phyloP scores from a whole-genome alignment of 2,888 invertebrate genomes.

The Calliphora vomitoria region DNA sequence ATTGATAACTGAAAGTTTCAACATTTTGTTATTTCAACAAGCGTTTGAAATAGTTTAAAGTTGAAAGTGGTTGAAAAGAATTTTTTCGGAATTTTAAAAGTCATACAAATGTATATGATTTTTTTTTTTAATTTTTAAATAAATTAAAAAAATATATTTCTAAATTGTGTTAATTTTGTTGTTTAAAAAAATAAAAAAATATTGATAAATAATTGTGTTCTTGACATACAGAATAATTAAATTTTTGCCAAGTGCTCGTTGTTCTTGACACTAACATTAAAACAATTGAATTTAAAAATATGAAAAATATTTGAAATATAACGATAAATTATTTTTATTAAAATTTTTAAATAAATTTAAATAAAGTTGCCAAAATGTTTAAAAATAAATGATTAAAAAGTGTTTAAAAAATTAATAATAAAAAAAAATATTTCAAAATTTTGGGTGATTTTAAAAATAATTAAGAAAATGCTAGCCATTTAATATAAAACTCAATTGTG shows the following conservation, averaged over 20 bases:
- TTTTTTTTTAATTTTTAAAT: background rate
- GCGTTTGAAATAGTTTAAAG: background rate
- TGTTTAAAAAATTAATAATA: background rate
- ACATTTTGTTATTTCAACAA: slow-evolving; percentile 17
- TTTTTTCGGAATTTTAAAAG: no score
- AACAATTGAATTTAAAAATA: slow-evolving; percentile 1
- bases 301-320: background rate
- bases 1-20: slow-evolving; percentile 1
- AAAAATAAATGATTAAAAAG: slow-evolving; percentile 6
- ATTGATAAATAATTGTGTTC: slow-evolving; percentile 56
- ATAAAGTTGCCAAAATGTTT: background rate
- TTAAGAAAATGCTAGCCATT: no score
- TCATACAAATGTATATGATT: background rate
- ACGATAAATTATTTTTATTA: background rate
- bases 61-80: background rate
- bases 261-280: slow-evolving; percentile 74
- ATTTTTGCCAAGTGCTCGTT: slow-evolving; percentile 43
- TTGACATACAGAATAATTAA: slow-evolving; percentile 67
- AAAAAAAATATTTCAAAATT: background rate
- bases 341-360: background rate
- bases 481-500: no score
- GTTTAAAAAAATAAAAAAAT: slow-evolving; percentile 36
- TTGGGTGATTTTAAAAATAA: background rate
- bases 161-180: background rate
- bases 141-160: background rate